Evolutionary conservation across 2,113 vertebrate species (phyloP), one percentile per base, ranked within the genome.

Genomic region (Oryzias curvinotus): DNA sequence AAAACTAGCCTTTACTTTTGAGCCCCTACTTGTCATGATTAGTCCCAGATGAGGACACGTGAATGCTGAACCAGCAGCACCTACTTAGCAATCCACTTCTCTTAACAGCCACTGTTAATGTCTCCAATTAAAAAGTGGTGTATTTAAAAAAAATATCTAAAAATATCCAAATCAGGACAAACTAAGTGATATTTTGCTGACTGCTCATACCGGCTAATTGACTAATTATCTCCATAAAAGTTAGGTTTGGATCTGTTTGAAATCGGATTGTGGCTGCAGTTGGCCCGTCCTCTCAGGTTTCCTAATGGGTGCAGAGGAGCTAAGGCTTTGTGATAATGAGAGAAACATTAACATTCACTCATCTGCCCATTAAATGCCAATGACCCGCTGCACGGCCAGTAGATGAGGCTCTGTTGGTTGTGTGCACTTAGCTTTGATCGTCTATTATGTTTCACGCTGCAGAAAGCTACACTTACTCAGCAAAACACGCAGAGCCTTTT

Each of bases 211-310:
- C 30, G 51, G 36, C 56, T 77, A 71, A 80, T 77, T 77, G 69
- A 85, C 77, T 85, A 83, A 89, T 85, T 85, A 78, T 44, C 54
- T 77, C 66, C 73, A 71, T 83, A 81, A 65, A 76, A 51, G 80
- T 83, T 79, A 63, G 73, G 52, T 81, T 73, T 63, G 62, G 62
- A 36, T 18, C n/a, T 16, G n/a, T 42, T 8, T 28, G 69, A 55
- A 61, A 51, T 57, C 23, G 4, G 43, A 54, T 59, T n/a, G 44
- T 49, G 57, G 62, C 43, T 52, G 51, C 46, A 43, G 58, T 14
- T 25, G 61, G 65, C 80, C 66, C 14, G 48, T 80, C 70, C 53
- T 82, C 54, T 52, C 48, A 42, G 6, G 53, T 53, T 62, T 75
- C 74, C 57, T 84, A 75, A 85, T 82, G 73, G 78, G 53, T 75